Percentiles rank a stretch among this genome's conserved stretches.
These are phyloP conservation scores for Catonia carolina DNA, from an alignment of 2,888 invertebrate genomes.

Conservation along the genomic window DNA sequence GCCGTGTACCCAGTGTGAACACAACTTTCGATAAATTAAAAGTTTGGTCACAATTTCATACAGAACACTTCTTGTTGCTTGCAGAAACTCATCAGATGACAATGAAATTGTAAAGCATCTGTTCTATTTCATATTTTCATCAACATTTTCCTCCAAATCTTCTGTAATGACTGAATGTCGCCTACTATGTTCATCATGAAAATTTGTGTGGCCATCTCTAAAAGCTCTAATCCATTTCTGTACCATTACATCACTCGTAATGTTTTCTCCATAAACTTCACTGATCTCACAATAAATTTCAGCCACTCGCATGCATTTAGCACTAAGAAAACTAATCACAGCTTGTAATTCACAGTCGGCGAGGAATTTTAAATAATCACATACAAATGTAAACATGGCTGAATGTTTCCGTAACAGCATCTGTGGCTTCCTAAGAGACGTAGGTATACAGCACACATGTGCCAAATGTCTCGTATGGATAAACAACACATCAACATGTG, in stretches of 20 bases:
- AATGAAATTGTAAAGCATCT: background rate
- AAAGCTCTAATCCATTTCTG: background rate
- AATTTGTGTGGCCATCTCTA: background rate
- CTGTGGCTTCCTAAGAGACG: no score
- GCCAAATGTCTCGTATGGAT: no score
- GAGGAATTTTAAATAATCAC: background rate
- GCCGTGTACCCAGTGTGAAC: background rate
- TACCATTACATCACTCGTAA: background rate
- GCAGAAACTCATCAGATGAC: background rate
- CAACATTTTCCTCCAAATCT: background rate
- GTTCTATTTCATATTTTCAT: background rate
- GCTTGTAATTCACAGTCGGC: background rate
- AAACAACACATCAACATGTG: no score
- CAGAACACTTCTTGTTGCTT: background rate
- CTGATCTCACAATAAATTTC: background rate
- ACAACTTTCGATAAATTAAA: conserved; percentile 1
- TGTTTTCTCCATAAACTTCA: background rate
- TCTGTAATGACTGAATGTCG: background rate
- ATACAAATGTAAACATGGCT: background rate
- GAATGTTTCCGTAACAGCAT: no score
- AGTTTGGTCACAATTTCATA: background rate
- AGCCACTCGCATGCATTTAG: background rate
- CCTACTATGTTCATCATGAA: background rate
- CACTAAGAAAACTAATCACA: background rate
- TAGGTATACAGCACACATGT: no score